phyloP scores from a whole-genome alignment of 2,113 vertebrate species.

The Tretioscincus oriximinensis region DNA sequence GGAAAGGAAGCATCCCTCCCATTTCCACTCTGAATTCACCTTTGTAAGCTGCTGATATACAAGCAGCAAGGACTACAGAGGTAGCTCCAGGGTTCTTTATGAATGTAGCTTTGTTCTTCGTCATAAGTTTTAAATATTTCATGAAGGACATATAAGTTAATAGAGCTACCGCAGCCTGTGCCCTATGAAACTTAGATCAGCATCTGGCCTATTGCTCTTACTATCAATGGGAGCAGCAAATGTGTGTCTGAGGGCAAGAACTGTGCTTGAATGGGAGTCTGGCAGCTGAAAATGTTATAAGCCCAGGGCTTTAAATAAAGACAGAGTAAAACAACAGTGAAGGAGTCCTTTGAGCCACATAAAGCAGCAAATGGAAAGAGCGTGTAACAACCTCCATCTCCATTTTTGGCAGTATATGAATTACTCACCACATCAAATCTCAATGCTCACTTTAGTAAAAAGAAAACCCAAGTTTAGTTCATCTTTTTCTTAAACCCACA shows the following conservation, averaged over 20 bases:
- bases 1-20: background rate
- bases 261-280: background rate
- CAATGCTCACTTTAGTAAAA: background rate
- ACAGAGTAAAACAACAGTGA: background rate
- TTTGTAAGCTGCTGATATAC: slow-evolving; percentile 10
- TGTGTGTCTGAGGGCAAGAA: background rate
- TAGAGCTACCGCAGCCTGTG: background rate
- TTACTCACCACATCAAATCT: background rate
- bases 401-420: background rate
- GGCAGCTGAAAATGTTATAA: background rate
- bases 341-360: slow-evolving; percentile 4
- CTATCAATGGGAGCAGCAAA: background rate
- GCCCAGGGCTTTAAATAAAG: slow-evolving; percentile 12
- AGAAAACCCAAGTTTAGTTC: background rate
- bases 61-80: background rate
- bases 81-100: slow-evolving; percentile 6
- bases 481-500: background rate
- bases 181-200: background rate
- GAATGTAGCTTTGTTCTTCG: slow-evolving; percentile 7
- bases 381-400: background rate
- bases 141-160: background rate
- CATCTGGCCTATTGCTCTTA: slow-evolving; percentile 15
- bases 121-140: slow-evolving; percentile 18
- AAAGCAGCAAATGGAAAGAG: background rate
- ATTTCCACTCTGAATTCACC: background rate